These are phyloP conservation scores for Callyntrura sp. DNA, from an alignment of 2,888 invertebrate species.

Conservation along the genomic window DNA sequence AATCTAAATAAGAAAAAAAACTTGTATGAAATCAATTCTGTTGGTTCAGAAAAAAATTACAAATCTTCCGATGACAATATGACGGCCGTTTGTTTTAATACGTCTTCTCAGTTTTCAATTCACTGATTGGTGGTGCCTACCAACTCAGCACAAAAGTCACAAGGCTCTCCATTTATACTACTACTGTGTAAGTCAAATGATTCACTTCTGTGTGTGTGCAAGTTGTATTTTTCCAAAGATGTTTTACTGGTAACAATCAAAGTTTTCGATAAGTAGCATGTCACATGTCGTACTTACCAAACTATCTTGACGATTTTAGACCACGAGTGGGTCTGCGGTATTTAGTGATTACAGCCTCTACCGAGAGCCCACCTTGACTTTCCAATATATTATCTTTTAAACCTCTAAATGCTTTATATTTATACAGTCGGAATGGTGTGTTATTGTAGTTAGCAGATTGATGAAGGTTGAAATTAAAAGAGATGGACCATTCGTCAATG, in stretches of 20 bases:
- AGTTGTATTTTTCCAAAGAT: neutral
- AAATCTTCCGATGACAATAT: constrained; percentile 21
- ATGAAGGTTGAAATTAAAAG: constrained; percentile 47
- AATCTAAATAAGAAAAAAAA: constrained; percentile 5
- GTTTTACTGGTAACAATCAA: neutral
- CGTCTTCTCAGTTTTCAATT: neutral
- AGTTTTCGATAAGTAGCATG: neutral
- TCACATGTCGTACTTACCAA: neutral
- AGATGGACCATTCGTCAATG: constrained; percentile 35
- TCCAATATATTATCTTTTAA: constrained; percentile 20
- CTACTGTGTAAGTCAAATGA: neutral
- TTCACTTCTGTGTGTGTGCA: too few relatives aligned
- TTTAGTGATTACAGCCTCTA: neutral
- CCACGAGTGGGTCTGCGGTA: neutral
- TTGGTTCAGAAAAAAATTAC: neutral
- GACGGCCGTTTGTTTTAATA: constrained; percentile 1
- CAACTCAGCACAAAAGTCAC: neutral
- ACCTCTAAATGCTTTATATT: constrained; percentile 38
- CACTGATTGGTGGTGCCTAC: neutral
- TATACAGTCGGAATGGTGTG: constrained; percentile 26
- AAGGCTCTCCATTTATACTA: neutral
- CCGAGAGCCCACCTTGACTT: constrained; percentile 67
- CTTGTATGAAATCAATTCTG: neutral
- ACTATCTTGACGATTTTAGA: constrained; percentile 13
- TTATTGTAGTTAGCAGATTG: constrained; percentile 2